phyloP scores from a whole-genome alignment of 2,888 invertebrate species.

The Ptilodon capucinus region DNA sequence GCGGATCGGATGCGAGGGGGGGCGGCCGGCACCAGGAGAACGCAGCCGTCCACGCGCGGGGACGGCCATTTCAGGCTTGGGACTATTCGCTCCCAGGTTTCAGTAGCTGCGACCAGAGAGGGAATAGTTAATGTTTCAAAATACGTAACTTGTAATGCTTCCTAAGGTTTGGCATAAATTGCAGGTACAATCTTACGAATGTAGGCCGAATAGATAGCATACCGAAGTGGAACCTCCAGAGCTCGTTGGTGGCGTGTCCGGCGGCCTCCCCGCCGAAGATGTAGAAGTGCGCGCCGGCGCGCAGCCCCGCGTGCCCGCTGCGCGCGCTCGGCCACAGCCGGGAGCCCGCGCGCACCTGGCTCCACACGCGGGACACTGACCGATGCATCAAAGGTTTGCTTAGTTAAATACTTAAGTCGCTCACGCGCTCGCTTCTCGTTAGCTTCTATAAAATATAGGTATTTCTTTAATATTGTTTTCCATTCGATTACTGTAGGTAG shows the following conservation, averaged over 20 bases:
- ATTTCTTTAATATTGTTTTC: no score
- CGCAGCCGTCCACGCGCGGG: conserved; percentile 86
- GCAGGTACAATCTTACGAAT: no score
- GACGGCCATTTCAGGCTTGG: conserved; percentile 85
- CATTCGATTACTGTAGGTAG: no score
- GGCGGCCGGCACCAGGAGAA: conserved; percentile 84
- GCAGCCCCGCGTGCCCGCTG: conserved; percentile 90
- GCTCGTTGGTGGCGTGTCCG: conserved; percentile 87
- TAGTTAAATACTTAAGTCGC: no score
- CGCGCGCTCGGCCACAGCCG: conserved; percentile 87
- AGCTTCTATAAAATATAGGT: no score
- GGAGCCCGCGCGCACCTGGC: conserved; percentile 82
- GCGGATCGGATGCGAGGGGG: conserved; percentile 48
- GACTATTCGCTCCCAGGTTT: conserved; percentile 88
- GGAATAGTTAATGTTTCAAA: no score
- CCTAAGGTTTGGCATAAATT: no score
- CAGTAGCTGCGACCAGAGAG: conserved; percentile 79
- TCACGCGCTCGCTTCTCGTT: no score
- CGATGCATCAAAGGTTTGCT: no score
- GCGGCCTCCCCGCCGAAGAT: conserved; percentile 90
- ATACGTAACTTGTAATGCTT: no score
- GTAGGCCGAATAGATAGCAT: conserved; percentile 17
- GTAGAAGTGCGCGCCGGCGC: conserved; percentile 89
- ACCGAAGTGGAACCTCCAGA: conserved; percentile 94
- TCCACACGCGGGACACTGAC: conserved; percentile 85